These are phyloP conservation scores for Eciton burchellii DNA, from an alignment of 1,140 invertebrate genomes.

Conservation along the genomic window DNA sequence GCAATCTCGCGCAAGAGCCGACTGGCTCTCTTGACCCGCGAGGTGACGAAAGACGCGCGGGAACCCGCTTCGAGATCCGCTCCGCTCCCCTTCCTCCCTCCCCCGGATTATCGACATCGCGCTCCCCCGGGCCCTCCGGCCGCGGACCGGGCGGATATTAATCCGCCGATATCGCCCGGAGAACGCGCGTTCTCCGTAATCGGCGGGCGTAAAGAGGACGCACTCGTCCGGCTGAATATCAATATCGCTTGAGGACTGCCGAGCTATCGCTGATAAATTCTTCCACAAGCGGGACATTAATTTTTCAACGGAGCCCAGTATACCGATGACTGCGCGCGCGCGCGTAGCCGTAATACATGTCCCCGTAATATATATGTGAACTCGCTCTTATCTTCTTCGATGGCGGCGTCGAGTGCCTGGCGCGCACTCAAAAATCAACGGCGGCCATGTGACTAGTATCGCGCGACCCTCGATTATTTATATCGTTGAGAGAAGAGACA, in stretches of 20 bases:
- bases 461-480: slow-evolving; percentile 54
- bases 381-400: slow-evolving; percentile 1
- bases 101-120: slow-evolving; percentile 46
- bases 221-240: too few relatives aligned
- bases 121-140: neutral
- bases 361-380: too few relatives aligned
- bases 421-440: slow-evolving; percentile 49
- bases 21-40: neutral
- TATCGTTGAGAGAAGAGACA: slow-evolving; percentile 26
- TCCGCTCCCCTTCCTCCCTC: too few relatives aligned
- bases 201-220: slow-evolving; percentile 8
- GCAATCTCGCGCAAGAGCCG: neutral
- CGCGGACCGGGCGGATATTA: slow-evolving; percentile 45
- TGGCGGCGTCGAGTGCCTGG: slow-evolving; percentile 16
- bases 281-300: neutral
- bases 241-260: too few relatives aligned
- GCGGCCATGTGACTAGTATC: slow-evolving; percentile 38
- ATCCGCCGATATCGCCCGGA: slow-evolving; percentile 24
- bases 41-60: slow-evolving; percentile 6
- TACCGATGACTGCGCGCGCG: too few relatives aligned
- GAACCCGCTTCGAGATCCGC: slow-evolving; percentile 16
- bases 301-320: neutral
- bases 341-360: too few relatives aligned
- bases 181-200: slow-evolving; percentile 13
- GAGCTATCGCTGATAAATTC: too few relatives aligned